These are phyloP conservation scores for Sparidentex hasta DNA, from an alignment of 2,797 vertebrate genomes.

Conservation along the genomic window DNA sequence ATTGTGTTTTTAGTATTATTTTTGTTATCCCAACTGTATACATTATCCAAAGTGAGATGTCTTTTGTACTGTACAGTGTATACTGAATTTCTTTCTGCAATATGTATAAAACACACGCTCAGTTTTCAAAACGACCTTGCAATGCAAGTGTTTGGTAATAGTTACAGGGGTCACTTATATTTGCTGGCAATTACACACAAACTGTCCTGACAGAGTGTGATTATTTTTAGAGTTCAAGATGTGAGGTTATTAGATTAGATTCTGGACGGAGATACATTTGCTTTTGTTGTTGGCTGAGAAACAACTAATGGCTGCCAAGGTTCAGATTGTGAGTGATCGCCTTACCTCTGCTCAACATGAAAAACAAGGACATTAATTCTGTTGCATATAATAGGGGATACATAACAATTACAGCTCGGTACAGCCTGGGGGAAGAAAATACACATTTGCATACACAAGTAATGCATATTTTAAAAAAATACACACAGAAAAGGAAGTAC, in stretches of 20 bases:
- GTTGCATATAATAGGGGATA: constrained; percentile 28
- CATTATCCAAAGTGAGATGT: constrained; percentile 60
- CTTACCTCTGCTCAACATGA: constrained; percentile 46
- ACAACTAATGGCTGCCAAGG: constrained; percentile 52
- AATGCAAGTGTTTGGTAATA: constrained; percentile 43
- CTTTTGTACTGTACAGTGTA: constrained; percentile 69
- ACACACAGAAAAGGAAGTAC: not conserved
- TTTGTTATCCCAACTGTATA: constrained; percentile 71
- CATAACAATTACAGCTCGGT: constrained; percentile 19
- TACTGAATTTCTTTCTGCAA: constrained; percentile 59
- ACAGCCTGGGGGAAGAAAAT: not conserved
- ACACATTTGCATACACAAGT: constrained; percentile 18
- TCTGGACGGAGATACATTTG: constrained; percentile 57
- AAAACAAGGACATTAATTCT: constrained; percentile 51
- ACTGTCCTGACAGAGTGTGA: constrained; percentile 54
- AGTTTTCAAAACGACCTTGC: constrained; percentile 58
- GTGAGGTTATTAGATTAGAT: constrained; percentile 74
- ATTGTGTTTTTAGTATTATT: constrained; percentile 65
- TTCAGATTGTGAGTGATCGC: constrained; percentile 48
- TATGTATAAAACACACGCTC: constrained; percentile 43
- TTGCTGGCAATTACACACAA: constrained; percentile 56
- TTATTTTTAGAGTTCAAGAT: constrained; percentile 70
- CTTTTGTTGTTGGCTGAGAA: constrained; percentile 62
- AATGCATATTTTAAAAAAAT: not conserved
- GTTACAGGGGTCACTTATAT: constrained; percentile 51